Evolutionary conservation across 1,140 invertebrate genomes (phyloP), one percentile per base, ranked within the genome.

Genomic region (Asobara japonica): DNA sequence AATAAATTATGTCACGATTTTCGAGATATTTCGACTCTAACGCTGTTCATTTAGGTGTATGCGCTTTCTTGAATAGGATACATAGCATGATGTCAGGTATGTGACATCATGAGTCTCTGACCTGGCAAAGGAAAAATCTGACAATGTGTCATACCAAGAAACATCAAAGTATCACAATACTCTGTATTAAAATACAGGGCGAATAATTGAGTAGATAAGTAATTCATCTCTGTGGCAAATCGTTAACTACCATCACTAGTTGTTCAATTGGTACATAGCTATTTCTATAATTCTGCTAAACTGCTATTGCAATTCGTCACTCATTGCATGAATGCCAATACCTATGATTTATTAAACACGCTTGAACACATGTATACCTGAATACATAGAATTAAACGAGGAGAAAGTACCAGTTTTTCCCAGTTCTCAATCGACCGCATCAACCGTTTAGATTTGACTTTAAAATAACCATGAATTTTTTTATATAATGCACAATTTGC

Each of bases 271-370:
- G 33, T 31, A 18, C 31, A n/a, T 1, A 16, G 62, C 30, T 18
- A 66, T 66, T 38, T 66, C 65, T 36, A 66, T 66, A 66, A 66
- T 66, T 66, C 38, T 25, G 41, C 3, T 66, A 41, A 16, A 66
- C 36, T 22, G 20, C 36, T 38, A 65, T 41, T 11, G 18, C 11
- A 29, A 67, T 67, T 51, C 65, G 65, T 67, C 65, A 67, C 41
- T 48, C 38, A 27, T 27, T 3, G 22, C 65, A 30, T n/a, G n/a
- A 67, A 11, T 67, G 36, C n/a, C 38, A 51, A 51, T 67, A 29
- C 20, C 65, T 67, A 48, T 29, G 41, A 67, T 48, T 67, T 48
- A 51, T 67, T 67, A 27, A 66, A 41, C 6, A 7, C 29, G 20
- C 5, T 25, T 56, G 51, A 56, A 56, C 8, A 27, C 13, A 56